These are phyloP conservation scores for Phyllostomus hastatus DNA, from an alignment of 2,113 vertebrate species.

Conservation along the genomic window DNA sequence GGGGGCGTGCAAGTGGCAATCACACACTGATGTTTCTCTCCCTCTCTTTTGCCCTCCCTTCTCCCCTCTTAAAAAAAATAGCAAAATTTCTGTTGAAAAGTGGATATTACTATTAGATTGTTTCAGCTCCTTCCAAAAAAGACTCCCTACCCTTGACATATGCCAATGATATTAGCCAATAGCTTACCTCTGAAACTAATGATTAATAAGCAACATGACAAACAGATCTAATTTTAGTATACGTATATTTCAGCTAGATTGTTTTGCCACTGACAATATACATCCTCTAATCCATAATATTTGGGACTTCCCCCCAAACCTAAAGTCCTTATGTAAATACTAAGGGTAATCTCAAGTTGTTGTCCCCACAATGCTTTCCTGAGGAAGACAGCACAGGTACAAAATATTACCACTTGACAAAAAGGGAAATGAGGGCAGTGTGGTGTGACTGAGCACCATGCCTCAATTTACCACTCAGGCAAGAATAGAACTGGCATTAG, in stretches of 20 bases:
- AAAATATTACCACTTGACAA: background rate
- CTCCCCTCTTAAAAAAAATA: background rate
- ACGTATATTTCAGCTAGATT: conserved; percentile 8
- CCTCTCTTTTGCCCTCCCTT: no score
- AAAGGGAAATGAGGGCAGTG: background rate
- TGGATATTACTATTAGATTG: background rate
- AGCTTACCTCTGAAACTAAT: conserved; percentile 31
- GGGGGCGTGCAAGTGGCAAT: no score
- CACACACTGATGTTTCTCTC: no score
- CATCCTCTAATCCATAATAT: background rate
- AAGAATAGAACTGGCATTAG: background rate
- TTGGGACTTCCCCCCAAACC: background rate
- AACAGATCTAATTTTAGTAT: background rate
- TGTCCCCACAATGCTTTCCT: background rate
- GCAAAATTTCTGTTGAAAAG: background rate
- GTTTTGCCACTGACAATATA: conserved; percentile 28
- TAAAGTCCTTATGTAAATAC: background rate
- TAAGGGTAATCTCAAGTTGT: background rate
- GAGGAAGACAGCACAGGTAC: background rate
- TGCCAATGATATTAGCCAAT: background rate
- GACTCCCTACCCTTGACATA: background rate
- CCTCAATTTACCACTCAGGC: background rate
- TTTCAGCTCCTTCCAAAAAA: background rate
- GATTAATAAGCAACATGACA: background rate
- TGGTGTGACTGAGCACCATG: background rate